Percentiles rank a stretch among this genome's conserved stretches.
phyloP scores from a whole-genome alignment of 1,140 invertebrate species.

The Rhyzopertha dominica region DNA sequence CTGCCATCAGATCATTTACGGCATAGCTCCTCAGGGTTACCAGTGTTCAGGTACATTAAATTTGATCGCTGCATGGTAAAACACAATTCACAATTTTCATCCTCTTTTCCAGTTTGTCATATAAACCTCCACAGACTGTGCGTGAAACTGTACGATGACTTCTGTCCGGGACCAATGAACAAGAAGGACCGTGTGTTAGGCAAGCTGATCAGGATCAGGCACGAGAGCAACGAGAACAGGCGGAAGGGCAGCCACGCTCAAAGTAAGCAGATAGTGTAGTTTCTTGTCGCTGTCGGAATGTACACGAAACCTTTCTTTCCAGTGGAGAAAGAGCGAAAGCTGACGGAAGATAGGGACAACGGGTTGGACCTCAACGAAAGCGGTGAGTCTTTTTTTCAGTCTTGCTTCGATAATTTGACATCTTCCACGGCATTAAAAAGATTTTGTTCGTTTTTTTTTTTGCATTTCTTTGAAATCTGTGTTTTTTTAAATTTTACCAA shows the following conservation, averaged over 20 bases:
- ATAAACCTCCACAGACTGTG: conserved; percentile 84
- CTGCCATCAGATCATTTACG: conserved; percentile 88
- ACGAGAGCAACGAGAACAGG: conserved; percentile 47
- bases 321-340: conserved; percentile 38
- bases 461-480: too few relatives aligned
- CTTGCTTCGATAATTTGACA: too few relatives aligned
- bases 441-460: too few relatives aligned
- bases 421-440: too few relatives aligned
- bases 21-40: conserved; percentile 90
- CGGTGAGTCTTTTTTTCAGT: conserved; percentile 35
- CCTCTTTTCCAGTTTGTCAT: conserved; percentile 68
- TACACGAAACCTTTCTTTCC: too few relatives aligned
- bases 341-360: conserved; percentile 37
- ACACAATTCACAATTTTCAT: background rate
- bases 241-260: conserved; percentile 52
- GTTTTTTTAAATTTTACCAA: too few relatives aligned
- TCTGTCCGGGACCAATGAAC: conserved; percentile 72
- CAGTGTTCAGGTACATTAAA: conserved; percentile 70
- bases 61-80: background rate
- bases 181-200: conserved; percentile 65
- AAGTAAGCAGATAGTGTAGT: too few relatives aligned
- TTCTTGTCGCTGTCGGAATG: too few relatives aligned
- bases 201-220: conserved; percentile 67
- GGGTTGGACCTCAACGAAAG: conserved; percentile 29
- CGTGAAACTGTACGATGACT: conserved; percentile 75